Base-by-base conservation (phyloP, 2,797 vertebrate genomes). In the Buphagus erythrorhynchus region DNA sequence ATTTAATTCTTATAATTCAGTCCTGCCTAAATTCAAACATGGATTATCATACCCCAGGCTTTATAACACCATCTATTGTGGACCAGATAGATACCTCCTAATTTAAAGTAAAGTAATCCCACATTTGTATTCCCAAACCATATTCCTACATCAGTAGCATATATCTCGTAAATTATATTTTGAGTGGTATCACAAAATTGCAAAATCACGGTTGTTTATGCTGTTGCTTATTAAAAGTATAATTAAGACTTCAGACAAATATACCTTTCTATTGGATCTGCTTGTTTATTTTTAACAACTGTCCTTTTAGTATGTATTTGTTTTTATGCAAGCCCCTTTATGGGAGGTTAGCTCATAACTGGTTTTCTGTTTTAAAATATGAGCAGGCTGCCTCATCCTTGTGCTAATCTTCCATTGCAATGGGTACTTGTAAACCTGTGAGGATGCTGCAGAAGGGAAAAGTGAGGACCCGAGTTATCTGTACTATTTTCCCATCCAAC, bases 241-340 rank as follows among this genome's bases (percentile, higher is more conserved):
- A 63, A 45, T 43, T 48, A 66, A 21, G 14, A 22, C 94, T 73
- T 93, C 77, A 42, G 31, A 22, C 22, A 74, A 67, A 81, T 6
- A 38, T 52, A 83, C 80, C 75, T 92, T 43, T 93, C 78, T 74
- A 11, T 91, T 69, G 13, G 57, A 13, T 72, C 81, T 87, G 17
- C 40, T 93, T 77, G 55, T 43, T 71, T 94, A 68, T 95, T 96
- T 69, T 71, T 59, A 49, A 46, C 29, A 73, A 72, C 10, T 38
- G 42, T 57, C 31, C 35, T 90, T 96, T 95, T 85, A 81, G 24
- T 66, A n/a, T 57, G 5, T 61, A 71, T 78, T 65, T 91, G 79
- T 9, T 96, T 96, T 93, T 92, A 92, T 95, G 72, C 57, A 84
- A 96, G 67, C 28, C 31, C 40, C 40, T 69, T 94, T 90, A 69